These are phyloP conservation scores for Drosophila arizonae DNA, from an alignment of 1,140 invertebrate genomes.

Conservation along the genomic window DNA sequence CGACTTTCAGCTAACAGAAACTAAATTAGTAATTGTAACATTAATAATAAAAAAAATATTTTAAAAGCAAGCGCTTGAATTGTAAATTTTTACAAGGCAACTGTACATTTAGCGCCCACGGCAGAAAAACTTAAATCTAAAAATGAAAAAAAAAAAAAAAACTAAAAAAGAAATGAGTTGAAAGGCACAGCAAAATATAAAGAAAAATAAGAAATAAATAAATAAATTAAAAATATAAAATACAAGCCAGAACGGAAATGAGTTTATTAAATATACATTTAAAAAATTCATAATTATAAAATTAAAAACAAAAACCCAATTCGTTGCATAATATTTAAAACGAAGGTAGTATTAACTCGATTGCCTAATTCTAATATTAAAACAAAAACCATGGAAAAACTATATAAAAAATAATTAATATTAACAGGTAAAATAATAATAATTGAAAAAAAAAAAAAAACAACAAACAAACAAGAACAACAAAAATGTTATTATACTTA, in stretches of 20 bases:
- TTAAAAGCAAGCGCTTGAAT: slow-evolving; percentile 78
- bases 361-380: slow-evolving; percentile 83
- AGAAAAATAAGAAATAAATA: slow-evolving; percentile 45
- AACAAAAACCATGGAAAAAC: slow-evolving; percentile 53
- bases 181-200: slow-evolving; percentile 70
- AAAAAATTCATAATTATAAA: slow-evolving; percentile 69
- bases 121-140: slow-evolving; percentile 62
- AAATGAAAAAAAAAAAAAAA: slow-evolving; percentile 40
- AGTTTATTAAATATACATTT: slow-evolving; percentile 80
- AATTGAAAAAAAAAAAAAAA: slow-evolving; percentile 57
- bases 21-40: slow-evolving; percentile 75
- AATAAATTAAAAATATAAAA: slow-evolving; percentile 22
- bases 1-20: slow-evolving; percentile 47
- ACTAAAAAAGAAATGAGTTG: slow-evolving; percentile 66
- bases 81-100: slow-evolving; percentile 81
- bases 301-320: slow-evolving; percentile 55
- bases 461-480: slow-evolving; percentile 60
- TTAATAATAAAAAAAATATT: slow-evolving; percentile 60
- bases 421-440: slow-evolving; percentile 77
- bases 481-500: slow-evolving; percentile 83
- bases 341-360: slow-evolving; percentile 82
- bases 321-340: slow-evolving; percentile 82
- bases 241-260: slow-evolving; percentile 71
- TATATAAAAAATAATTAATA: slow-evolving; percentile 71
- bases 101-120: slow-evolving; percentile 79